These are phyloP conservation scores for Acanthococcus lagerstroemiae DNA, from an alignment of 2,888 invertebrate species.

Conservation along the genomic window DNA sequence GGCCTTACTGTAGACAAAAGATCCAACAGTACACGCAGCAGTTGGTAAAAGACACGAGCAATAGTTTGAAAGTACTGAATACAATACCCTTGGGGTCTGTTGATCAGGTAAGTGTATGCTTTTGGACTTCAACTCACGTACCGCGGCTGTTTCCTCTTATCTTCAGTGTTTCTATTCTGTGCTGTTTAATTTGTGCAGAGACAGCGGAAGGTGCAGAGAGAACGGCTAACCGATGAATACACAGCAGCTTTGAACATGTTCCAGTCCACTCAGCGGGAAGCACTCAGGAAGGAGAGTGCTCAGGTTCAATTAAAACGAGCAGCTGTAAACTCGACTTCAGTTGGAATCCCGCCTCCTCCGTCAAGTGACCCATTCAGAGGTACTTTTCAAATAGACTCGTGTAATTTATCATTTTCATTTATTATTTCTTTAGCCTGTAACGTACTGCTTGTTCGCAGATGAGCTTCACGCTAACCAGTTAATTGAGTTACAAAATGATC, in stretches of 20 bases:
- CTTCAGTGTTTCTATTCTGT: neutral
- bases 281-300: conserved; percentile 83
- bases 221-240: conserved; percentile 85
- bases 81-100: conserved; percentile 52
- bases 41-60: conserved; percentile 83
- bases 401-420: neutral
- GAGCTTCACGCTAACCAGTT: conserved; percentile 38
- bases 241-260: conserved; percentile 79
- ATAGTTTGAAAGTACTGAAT: conserved; percentile 70
- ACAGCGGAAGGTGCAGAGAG: conserved; percentile 63
- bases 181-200: conserved; percentile 22
- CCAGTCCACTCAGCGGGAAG: conserved; percentile 72
- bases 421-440: neutral
- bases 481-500: conserved; percentile 52
- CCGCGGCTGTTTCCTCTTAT: neutral
- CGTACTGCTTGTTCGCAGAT: conserved; percentile 22
- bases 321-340: conserved; percentile 29
- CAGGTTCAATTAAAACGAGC: conserved; percentile 64
- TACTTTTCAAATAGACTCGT: conserved; percentile 7
- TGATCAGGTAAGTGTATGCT: conserved; percentile 43
- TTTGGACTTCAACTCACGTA: neutral
- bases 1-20: conserved; percentile 61
- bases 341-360: conserved; percentile 35
- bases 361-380: conserved; percentile 32
- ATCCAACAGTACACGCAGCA: conserved; percentile 92